These are phyloP conservation scores for human (Homo sapiens) DNA, from an alignment of 2,113 vertebrate species.

Conservation along the genomic window DNA sequence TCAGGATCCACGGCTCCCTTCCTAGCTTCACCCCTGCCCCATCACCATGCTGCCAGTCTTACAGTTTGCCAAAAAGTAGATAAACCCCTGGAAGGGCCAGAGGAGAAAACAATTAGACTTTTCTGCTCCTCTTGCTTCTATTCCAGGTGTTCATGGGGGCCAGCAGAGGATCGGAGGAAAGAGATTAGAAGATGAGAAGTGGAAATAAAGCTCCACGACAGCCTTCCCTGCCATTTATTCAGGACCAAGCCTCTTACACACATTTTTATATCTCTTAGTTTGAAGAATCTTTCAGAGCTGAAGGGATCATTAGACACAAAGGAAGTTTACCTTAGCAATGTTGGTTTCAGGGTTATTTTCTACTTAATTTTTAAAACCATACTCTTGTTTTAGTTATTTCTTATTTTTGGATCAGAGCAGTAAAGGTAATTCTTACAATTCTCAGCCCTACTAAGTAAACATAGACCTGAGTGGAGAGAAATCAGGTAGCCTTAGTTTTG, in stretches of 20 bases:
- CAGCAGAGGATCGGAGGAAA: background rate
- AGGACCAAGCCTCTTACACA: background rate
- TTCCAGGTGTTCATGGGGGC: background rate
- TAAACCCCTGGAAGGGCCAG: background rate
- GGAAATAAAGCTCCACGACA: background rate
- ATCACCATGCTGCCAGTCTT: background rate
- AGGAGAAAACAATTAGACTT: background rate
- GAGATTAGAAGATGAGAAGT: background rate
- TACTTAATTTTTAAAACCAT: background rate
- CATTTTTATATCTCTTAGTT: background rate
- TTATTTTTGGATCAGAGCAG: background rate
- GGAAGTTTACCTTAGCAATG: background rate
- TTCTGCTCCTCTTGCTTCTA: background rate
- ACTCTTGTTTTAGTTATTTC: conserved; percentile 38
- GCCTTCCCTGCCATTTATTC: background rate
- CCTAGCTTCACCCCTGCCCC: rapidly evolving
- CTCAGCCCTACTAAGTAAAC: background rate
- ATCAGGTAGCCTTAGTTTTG: background rate
- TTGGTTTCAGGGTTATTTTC: background rate
- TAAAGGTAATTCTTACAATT: background rate
- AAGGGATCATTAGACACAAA: background rate
- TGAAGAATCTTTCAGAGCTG: background rate
- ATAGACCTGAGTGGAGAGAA: background rate
- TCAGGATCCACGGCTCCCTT: background rate
- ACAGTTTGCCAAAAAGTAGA: background rate